phyloP scores from a whole-genome alignment of 2,797 vertebrate species.

The Pangasius djambal region DNA sequence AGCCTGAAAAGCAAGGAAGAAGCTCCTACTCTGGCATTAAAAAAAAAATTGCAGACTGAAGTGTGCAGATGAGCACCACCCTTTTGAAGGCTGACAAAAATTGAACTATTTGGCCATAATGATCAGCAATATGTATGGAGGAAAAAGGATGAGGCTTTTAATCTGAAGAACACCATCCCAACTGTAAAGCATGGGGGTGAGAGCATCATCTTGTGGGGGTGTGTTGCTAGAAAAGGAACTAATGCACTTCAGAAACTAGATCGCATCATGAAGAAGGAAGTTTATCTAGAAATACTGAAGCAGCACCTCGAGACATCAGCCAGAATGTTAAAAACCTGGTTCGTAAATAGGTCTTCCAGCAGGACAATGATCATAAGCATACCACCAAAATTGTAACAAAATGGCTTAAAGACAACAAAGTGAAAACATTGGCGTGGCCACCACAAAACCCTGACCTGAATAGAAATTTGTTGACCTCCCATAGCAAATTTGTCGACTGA shows the following conservation, averaged over 20 bases:
- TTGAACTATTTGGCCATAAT: neutral
- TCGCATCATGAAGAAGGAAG: neutral
- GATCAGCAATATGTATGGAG: neutral
- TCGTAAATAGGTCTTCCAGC: too few relatives aligned
- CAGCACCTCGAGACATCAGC: too few relatives aligned
- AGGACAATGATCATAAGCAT: neutral
- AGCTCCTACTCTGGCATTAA: neutral
- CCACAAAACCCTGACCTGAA: neutral
- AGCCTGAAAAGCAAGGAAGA: neutral
- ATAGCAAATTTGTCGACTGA: neutral
- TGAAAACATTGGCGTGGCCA: neutral
- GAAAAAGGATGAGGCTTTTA: neutral
- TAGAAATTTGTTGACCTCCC: neutral
- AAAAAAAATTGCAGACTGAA: neutral
- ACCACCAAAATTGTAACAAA: neutral
- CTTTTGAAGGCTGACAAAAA: neutral
- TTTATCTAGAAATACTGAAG: neutral
- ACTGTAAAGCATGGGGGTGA: neutral
- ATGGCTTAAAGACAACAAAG: neutral
- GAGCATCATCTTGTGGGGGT: neutral
- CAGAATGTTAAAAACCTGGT: too few relatives aligned
- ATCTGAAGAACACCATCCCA: neutral
- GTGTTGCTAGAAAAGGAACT: neutral
- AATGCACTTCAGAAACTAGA: neutral
- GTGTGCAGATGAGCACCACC: neutral